A percentile compares a stretch with the other conserved stretches of the same genome.
Evolutionary conservation across 2,888 invertebrate species (phyloP).

Genomic region (Sesia apiformis): DNA sequence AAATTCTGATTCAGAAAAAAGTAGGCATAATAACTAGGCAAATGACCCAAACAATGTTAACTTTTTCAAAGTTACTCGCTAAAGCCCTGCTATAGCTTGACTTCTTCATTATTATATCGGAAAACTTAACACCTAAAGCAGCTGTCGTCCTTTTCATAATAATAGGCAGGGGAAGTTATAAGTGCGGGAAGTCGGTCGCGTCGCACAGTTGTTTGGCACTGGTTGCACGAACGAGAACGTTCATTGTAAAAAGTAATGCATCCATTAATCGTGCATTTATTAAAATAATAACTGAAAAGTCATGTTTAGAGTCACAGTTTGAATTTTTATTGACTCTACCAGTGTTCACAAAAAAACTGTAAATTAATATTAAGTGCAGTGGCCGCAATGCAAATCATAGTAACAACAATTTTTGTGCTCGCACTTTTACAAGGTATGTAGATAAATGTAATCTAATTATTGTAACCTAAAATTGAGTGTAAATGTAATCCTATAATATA

Average conservation of each 20-base stretch:
- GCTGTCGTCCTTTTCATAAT: constrained; percentile 46
- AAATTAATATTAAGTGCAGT: constrained; percentile 5
- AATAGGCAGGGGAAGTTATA: constrained; percentile 43
- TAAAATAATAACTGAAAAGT: no score
- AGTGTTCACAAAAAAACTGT: background rate
- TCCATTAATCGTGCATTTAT: no score
- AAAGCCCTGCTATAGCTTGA: no score
- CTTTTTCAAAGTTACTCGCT: no score
- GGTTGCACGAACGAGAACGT: constrained; percentile 11
- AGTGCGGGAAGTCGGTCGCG: constrained; percentile 42
- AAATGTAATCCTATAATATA: no score
- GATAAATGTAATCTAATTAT: background rate
- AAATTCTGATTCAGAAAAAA: no score
- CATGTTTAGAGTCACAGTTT: no score
- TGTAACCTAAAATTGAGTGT: background rate
- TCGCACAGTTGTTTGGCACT: constrained; percentile 40
- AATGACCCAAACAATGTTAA: no score
- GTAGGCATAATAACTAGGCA: no score
- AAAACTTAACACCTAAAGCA: constrained; percentile 45
- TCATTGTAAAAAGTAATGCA: background rate
- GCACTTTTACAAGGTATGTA: background rate
- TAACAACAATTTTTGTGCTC: constrained; percentile 29
- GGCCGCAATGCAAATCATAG: constrained; percentile 21
- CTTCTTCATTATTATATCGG: constrained; percentile 19
- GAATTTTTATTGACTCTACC: no score